Evolutionary conservation across 1,140 invertebrate species (phyloP), one percentile per base, ranked within the genome.

Genomic region (Hetaerina americana): DNA sequence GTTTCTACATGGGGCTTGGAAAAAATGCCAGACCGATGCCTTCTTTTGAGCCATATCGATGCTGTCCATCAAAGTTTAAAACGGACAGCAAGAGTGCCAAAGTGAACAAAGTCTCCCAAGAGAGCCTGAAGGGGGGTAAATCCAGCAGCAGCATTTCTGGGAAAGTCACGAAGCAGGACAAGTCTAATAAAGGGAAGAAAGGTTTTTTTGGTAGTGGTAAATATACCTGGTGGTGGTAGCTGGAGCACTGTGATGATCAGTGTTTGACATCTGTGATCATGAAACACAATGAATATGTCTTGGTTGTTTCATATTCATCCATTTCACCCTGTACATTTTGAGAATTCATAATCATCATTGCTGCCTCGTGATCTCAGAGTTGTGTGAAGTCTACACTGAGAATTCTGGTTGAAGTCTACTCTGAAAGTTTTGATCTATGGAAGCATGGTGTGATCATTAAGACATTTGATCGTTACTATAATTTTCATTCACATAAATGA

Each of bases 1-100:
- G 92, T 91, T 93, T 94, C 90, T 92, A 92, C 90, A 91, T 94
- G 86, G 92, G 91, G 86, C 88, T 94, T 87, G 90, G 90, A 85
- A 90, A 91, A 86, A 87, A 82, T 80, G 85, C 88, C 83, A 81
- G 85, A 80, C 89, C 90, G 81, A 88, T 87, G 82, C 87, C 88
- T 82, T 87, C 88, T 80, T 92, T 91, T 85, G 89, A 91, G 88
- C 89, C 91, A 78, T 94, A 92, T 86, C 90, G 92, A 85, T 93
- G 91, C 88, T 94, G 91, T 87, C 92, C 90, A 80, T 89, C 89
- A 82, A 91, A 91, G 86, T 86, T 89, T 81, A 86, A 87, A 77
- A 86, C 84, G 76, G 83, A 84, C 72, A 88, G 87, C 77, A 90
- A 90, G 85, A 82, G 89, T 77, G 85, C 88, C 77, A 89, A 89